Evolutionary conservation across 1,140 invertebrate genomes (phyloP), one percentile per base, ranked within the genome.

Genomic region (Platorchestia sp.): DNA sequence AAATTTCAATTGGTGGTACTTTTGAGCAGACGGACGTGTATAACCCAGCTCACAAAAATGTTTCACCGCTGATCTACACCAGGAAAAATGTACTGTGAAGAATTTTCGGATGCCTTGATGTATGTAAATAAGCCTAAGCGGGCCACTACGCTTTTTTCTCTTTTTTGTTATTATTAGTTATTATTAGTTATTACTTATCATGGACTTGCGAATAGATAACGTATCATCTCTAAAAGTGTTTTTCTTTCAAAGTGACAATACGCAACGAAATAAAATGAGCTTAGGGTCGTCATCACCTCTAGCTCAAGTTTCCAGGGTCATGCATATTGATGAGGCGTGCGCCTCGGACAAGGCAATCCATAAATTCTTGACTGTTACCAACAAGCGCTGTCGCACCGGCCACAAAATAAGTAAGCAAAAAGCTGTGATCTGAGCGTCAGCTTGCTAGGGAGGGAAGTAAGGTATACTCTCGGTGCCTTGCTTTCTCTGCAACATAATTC

Each of bases 401-500:
- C 44, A 45, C 45, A 93, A 93, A 93, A 93, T 93, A 93, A 45
- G 40, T 41, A 89, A 41, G 87, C 87, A 89, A 89, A 89, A 89
- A 44, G 41, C 43, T 89, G 41, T 42, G 87, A 89, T 89, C 87
- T 41, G 87, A 89, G 87, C 87, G 87, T 89, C 41, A 42, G 59
- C 27, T 36, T 75, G 59, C 10, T 36, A 75, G 59, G 87, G 43
- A 41, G 87, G n/a, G 87, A 42, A 93, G 91, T 47, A 93, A 93
- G 91, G 43, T 47, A 45, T 93, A 89, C 91, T 6, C 89, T 75
- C 91, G 91, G 91, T 47, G 91, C 43, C 45, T 93, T 93, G 91
- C 91, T 93, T 93, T 93, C 91, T 93, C 91, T 93, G 91, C 43
- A 47, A 93, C 91, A 93, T 93, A 93, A 93, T 93, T 93, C 45